phyloP scores from a whole-genome alignment of 2,888 invertebrate species.

The Drosophila cognata region DNA sequence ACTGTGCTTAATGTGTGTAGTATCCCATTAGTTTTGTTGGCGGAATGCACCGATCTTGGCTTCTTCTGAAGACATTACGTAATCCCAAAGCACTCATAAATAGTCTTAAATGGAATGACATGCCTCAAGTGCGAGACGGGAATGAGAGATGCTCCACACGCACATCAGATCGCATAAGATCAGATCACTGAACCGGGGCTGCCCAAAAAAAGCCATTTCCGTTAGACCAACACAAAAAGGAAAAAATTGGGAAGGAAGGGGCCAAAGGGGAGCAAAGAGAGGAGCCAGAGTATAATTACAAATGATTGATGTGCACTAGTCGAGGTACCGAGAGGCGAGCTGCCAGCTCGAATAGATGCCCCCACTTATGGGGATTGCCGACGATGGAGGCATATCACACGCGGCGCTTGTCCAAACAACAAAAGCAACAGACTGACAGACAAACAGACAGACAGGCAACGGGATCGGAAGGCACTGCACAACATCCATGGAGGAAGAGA shows the following conservation, averaged over 20 bases:
- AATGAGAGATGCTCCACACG: conserved; percentile 23
- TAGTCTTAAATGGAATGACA: conserved; percentile 40
- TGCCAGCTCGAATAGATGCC: conserved; percentile 3
- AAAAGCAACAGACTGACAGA: conserved; percentile 21
- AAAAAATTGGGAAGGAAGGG: conserved; percentile 7
- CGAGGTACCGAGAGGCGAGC: conserved; percentile 12
- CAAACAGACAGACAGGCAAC: conserved; percentile 3
- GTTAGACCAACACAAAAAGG: conserved; percentile 38
- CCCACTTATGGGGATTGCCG: conserved; percentile 31
- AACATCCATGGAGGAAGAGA: conserved; percentile 37
- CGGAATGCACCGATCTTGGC: neutral
- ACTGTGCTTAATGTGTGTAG: neutral
- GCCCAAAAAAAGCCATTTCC: conserved; percentile 66
- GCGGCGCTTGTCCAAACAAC: conserved; percentile 66
- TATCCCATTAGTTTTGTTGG: neutral
- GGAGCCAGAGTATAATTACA: conserved; percentile 61
- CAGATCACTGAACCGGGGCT: conserved; percentile 59
- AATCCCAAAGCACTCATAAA: conserved; percentile 42
- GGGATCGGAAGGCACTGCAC: conserved; percentile 29
- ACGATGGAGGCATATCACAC: conserved; percentile 69
- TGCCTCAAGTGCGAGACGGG: conserved; percentile 41
- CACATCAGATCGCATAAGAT: conserved; percentile 22
- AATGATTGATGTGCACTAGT: conserved; percentile 68
- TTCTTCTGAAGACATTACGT: conserved; percentile 18
- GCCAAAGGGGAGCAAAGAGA: conserved; percentile 19